Percentiles rank a stretch among this genome's conserved stretches.
Evolutionary conservation across 2,888 invertebrate species (phyloP).

Genomic region (Pristionchus entomophagus): DNA sequence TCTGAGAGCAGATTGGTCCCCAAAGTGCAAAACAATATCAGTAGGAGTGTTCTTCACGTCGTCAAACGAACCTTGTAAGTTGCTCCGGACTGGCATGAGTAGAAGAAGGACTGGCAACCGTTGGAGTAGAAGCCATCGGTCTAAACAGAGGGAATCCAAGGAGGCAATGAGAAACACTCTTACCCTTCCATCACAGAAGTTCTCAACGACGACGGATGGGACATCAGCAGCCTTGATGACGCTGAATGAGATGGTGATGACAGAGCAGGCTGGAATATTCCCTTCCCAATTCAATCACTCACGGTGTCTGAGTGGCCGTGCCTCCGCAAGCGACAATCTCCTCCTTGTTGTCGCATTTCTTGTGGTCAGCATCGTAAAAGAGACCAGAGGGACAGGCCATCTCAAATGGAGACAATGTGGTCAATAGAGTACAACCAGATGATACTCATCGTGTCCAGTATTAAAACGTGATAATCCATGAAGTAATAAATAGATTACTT

Average conservation of each 20-base stretch:
- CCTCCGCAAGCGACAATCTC: conserved; percentile 41
- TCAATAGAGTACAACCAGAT: neutral
- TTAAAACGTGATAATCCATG: too few relatives aligned
- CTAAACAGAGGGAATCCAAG: neutral
- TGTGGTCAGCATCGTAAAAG: conserved; percentile 33
- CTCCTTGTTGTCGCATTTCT: conserved; percentile 29
- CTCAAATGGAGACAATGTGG: neutral
- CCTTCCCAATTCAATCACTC: neutral
- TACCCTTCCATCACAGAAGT: conserved; percentile 39
- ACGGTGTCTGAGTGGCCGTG: conserved; percentile 13
- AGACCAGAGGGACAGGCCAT: conserved; percentile 37
- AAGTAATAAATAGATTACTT: neutral
- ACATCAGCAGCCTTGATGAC: neutral
- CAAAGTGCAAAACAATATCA: neutral
- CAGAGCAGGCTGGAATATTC: too few relatives aligned
- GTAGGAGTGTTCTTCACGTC: neutral
- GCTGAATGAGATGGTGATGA: neutral
- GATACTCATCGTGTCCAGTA: too few relatives aligned
- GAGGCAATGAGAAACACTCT: neutral
- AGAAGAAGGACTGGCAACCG: conserved; percentile 46
- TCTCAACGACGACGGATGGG: neutral
- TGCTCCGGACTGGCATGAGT: conserved; percentile 28
- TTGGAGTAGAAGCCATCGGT: conserved; percentile 44
- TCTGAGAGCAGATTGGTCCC: too few relatives aligned
- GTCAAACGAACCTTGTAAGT: conserved; percentile 40